Percentiles rank a stretch among this genome's conserved stretches.
These are phyloP conservation scores for Eledone cirrhosa DNA, from an alignment of 2,888 invertebrate genomes.

Conservation along the genomic window DNA sequence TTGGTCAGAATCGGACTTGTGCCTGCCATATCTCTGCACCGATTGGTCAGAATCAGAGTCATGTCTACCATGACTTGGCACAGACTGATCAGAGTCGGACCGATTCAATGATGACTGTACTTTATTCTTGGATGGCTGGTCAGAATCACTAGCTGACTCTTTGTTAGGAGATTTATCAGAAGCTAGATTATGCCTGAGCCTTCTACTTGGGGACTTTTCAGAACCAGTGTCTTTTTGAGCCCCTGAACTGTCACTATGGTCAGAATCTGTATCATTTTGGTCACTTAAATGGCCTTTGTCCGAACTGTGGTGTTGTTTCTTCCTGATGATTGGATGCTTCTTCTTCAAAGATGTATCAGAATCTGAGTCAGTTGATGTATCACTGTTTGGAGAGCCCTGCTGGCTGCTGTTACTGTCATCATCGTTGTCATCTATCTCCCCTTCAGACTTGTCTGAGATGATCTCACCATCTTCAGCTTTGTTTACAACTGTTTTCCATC, in stretches of 20 bases:
- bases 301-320: neutral
- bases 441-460: conserved; percentile 14
- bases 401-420: neutral
- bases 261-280: conserved; percentile 33
- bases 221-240: conserved; percentile 38
- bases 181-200: conserved; percentile 50
- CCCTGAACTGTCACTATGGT: conserved; percentile 37
- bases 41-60: conserved; percentile 54
- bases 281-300: neutral
- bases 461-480: conserved; percentile 22
- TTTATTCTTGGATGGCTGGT: no score
- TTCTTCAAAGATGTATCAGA: neutral
- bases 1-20: conserved; percentile 43
- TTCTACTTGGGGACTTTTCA: conserved; percentile 48
- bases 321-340: neutral
- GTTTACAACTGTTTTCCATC: conserved; percentile 48
- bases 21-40: conserved; percentile 45
- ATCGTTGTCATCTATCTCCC: neutral
- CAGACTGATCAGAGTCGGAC: conserved; percentile 52
- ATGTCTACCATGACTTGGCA: conserved; percentile 42
- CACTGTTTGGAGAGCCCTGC: neutral
- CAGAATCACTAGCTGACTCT: conserved; percentile 49
- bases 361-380: neutral
- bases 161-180: conserved; percentile 58
- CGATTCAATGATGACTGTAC: no score